These are phyloP conservation scores for Wiebesia pumilae DNA, from an alignment of 1,140 invertebrate genomes.

Conservation along the genomic window DNA sequence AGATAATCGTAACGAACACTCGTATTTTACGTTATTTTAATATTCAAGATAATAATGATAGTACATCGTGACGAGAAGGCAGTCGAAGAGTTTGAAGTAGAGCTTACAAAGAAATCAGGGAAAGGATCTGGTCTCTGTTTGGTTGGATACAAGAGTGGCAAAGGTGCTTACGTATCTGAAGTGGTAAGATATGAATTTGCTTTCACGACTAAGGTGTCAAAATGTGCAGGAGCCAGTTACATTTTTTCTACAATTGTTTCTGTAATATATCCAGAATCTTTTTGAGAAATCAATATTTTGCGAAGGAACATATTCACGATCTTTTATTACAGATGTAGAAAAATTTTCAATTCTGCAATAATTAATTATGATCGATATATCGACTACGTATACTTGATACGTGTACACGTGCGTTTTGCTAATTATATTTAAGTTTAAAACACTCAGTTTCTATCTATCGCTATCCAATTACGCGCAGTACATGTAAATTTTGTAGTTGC, in stretches of 20 bases:
- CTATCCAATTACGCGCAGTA: not conserved
- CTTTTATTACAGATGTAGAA: no score
- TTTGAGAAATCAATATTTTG: not conserved
- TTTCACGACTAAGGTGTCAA: no score
- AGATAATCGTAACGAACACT: not conserved
- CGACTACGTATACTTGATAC: not conserved
- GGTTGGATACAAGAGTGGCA: slow-evolving; percentile 89
- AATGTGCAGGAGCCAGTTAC: no score
- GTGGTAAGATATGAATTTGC: slow-evolving; percentile 84
- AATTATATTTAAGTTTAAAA: not conserved
- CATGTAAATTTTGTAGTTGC: not conserved
- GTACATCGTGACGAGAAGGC: slow-evolving; percentile 91
- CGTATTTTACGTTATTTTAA: not conserved
- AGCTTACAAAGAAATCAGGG: slow-evolving; percentile 93
- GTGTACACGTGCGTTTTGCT: not conserved
- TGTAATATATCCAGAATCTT: no score
- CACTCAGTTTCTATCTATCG: not conserved
- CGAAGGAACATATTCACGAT: no score
- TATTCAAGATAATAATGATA: slow-evolving; percentile 87
- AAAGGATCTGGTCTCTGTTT: slow-evolving; percentile 95
- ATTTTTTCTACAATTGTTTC: not conserved
- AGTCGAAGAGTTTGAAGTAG: slow-evolving; percentile 89
- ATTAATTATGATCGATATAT: not conserved
- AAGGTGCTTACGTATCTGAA: slow-evolving; percentile 95
- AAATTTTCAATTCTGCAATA: not conserved